A percentile compares a stretch with the other conserved stretches of the same genome.
phyloP scores from a whole-genome alignment of 2,888 invertebrate species.

The Drosophila neutralis region DNA sequence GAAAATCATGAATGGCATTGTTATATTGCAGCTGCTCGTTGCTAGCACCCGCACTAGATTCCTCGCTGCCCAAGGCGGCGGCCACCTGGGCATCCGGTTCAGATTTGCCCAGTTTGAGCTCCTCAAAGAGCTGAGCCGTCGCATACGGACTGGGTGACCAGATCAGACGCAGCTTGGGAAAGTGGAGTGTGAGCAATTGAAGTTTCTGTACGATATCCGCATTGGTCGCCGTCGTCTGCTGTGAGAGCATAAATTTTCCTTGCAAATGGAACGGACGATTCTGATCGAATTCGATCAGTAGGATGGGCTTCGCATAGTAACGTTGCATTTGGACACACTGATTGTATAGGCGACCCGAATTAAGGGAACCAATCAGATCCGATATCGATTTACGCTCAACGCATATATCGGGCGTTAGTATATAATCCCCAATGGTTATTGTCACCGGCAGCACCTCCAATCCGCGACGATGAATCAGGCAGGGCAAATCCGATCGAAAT shows the following conservation, averaged over 20 bases:
- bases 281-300: slow-evolving; percentile 98
- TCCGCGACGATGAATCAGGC: slow-evolving; percentile 95
- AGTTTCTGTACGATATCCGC: slow-evolving; percentile 94
- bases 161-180: slow-evolving; percentile 95
- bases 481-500: slow-evolving; percentile 97
- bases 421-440: slow-evolving; percentile 97
- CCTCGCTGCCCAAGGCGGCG: slow-evolving; percentile 89
- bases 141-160: slow-evolving; percentile 99
- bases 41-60: slow-evolving; percentile 78
- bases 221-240: slow-evolving; percentile 88
- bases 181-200: slow-evolving; percentile 96
- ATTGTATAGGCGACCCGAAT: slow-evolving; percentile 96
- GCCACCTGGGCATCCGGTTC: slow-evolving; percentile 92
- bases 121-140: slow-evolving; percentile 97
- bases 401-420: slow-evolving; percentile 97
- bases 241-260: slow-evolving; percentile 92
- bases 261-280: slow-evolving; percentile 96
- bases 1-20: slow-evolving; percentile 90
- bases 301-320: slow-evolving; percentile 93
- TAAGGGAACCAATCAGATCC: slow-evolving; percentile 97
- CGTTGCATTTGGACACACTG: slow-evolving; percentile 98
- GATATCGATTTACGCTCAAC: slow-evolving; percentile 98
- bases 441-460: slow-evolving; percentile 96
- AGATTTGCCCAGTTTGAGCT: slow-evolving; percentile 94
- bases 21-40: slow-evolving; percentile 88